phyloP scores from a whole-genome alignment of 2,888 invertebrate species.

The Drosophila kuntzei region DNA sequence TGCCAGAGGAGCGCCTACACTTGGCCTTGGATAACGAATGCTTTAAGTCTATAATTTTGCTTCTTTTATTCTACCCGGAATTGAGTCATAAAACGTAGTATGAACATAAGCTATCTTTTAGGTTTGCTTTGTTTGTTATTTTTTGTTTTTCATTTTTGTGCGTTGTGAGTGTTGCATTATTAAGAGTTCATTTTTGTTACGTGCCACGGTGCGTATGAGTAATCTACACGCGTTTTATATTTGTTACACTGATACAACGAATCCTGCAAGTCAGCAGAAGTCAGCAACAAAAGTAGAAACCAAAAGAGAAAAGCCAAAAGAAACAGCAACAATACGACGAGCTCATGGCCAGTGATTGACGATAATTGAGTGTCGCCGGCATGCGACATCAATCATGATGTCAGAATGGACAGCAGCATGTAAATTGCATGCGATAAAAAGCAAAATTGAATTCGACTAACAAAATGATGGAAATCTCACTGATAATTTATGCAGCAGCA shows the following conservation, averaged over 20 bases:
- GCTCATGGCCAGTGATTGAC: slow-evolving; percentile 70
- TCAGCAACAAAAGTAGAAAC: background rate
- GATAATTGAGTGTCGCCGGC: slow-evolving; percentile 79
- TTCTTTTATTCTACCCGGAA: slow-evolving; percentile 24
- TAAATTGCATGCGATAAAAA: slow-evolving; percentile 75
- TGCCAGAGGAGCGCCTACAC: slow-evolving; percentile 9
- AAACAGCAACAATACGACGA: background rate
- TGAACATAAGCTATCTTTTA: slow-evolving; percentile 26
- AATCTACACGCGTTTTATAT: slow-evolving; percentile 58
- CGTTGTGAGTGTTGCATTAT: slow-evolving; percentile 37
- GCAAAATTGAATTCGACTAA: slow-evolving; percentile 76
- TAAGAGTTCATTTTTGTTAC: slow-evolving; percentile 31
- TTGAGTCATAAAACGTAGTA: slow-evolving; percentile 44
- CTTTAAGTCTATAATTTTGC: slow-evolving; percentile 29
- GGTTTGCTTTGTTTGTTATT: slow-evolving; percentile 20
- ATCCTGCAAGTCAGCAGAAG: slow-evolving; percentile 49
- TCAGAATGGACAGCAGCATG: slow-evolving; percentile 75
- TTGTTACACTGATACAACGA: slow-evolving; percentile 28
- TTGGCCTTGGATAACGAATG: slow-evolving; percentile 5
- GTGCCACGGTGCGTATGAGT: slow-evolving; percentile 66
- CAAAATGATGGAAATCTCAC: slow-evolving; percentile 72
- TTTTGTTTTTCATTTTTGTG: background rate
- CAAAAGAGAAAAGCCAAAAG: background rate
- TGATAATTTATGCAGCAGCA: slow-evolving; percentile 70
- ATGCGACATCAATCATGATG: slow-evolving; percentile 75